phyloP scores from a whole-genome alignment of 2,888 invertebrate genomes.

The Eupithecia inturbata region DNA sequence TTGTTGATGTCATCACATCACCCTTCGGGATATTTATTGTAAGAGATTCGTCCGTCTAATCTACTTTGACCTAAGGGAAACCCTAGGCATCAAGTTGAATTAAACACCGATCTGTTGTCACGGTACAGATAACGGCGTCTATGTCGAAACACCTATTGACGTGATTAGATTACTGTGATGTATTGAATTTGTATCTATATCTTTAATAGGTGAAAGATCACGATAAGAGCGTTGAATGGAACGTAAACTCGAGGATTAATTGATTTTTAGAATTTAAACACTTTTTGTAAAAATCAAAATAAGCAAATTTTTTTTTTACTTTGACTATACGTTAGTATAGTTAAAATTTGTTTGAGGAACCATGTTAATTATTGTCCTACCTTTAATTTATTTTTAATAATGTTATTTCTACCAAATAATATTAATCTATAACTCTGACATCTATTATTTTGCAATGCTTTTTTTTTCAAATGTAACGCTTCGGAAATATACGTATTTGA shows the following conservation, averaged over 20 bases:
- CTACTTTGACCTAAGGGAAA: conserved; percentile 8
- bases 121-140: conserved; percentile 56
- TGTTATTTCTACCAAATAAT: no score
- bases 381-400: no score
- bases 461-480: no score
- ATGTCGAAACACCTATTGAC: conserved; percentile 46
- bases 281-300: no score
- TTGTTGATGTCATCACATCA: not conserved
- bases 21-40: not conserved
- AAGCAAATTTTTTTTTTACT: no score
- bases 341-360: no score
- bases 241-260: not conserved
- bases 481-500: no score
- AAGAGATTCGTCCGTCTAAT: conserved; percentile 31
- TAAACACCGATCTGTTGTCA: conserved; percentile 63
- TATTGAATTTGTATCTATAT: conserved; percentile 14
- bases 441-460: no score
- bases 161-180: conserved; percentile 51
- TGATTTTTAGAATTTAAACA: not conserved
- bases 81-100: conserved; percentile 63
- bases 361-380: no score
- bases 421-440: no score
- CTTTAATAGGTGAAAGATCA: conserved; percentile 21
- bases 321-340: no score
- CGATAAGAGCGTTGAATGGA: not conserved